These are phyloP conservation scores for Criorhina ranunculi DNA, from an alignment of 2,888 invertebrate genomes.

Conservation along the genomic window DNA sequence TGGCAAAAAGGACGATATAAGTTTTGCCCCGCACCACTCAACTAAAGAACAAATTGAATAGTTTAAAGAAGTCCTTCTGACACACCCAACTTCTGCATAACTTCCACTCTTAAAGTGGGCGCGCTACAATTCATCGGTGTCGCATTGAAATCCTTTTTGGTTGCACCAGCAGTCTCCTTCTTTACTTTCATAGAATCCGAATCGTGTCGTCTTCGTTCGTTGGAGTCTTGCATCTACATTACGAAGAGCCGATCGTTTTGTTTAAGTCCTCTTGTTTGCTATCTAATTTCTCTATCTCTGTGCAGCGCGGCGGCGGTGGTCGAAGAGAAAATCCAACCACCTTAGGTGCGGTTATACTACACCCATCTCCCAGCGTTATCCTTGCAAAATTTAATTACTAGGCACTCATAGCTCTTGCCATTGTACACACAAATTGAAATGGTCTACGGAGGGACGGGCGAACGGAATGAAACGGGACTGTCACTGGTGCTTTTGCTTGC, in stretches of 20 bases:
- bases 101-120: not conserved
- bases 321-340: slow-evolving; percentile 22
- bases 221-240: slow-evolving; percentile 25
- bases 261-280: slow-evolving; percentile 44
- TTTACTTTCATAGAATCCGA: slow-evolving; percentile 37
- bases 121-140: slow-evolving; percentile 65
- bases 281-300: slow-evolving; percentile 67
- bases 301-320: not conserved
- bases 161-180: slow-evolving; percentile 29
- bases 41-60: slow-evolving; percentile 63
- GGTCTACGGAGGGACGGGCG: slow-evolving; percentile 17
- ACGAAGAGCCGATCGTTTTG: slow-evolving; percentile 22
- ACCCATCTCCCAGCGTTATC: slow-evolving; percentile 45
- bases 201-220: slow-evolving; percentile 33
- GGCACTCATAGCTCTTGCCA: slow-evolving; percentile 71
- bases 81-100: slow-evolving; percentile 21
- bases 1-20: slow-evolving; percentile 28
- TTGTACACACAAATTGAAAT: slow-evolving; percentile 65
- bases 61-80: slow-evolving; percentile 61
- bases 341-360: slow-evolving; percentile 50
- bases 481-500: not conserved
- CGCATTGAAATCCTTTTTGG: slow-evolving; percentile 72
- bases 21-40: not conserved
- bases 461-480: not conserved
- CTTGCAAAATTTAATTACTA: slow-evolving; percentile 75